These are phyloP conservation scores for Melangyna quadrimaculata DNA, from an alignment of 2,888 invertebrate species.

Conservation along the genomic window DNA sequence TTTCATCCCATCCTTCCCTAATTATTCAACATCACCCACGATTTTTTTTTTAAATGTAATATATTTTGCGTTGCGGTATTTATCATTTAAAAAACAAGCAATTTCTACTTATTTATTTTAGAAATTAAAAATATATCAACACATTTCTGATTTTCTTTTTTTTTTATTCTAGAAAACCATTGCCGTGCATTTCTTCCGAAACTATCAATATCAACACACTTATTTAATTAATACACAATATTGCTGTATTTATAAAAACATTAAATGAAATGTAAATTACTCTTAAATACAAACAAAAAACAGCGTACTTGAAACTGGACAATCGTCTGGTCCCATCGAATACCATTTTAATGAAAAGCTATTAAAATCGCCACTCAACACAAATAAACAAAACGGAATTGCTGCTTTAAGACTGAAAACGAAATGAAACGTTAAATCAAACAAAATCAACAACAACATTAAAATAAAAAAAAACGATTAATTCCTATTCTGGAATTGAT, in stretches of 20 bases:
- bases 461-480: not conserved
- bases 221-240: not conserved
- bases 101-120: too few species aligned
- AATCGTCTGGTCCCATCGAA: conserved; percentile 28
- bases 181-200: not conserved
- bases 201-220: not conserved
- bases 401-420: conserved; percentile 22
- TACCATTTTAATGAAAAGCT: conserved; percentile 51
- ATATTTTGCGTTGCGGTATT: too few species aligned
- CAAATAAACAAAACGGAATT: conserved; percentile 17
- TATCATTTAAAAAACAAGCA: too few species aligned
- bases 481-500: conserved; percentile 54
- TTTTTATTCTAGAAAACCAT: not conserved
- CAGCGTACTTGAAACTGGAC: not conserved
- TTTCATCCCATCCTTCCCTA: too few species aligned
- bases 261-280: conserved; percentile 19
- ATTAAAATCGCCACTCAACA: not conserved
- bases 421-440: conserved; percentile 16
- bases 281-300: not conserved
- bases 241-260: not conserved
- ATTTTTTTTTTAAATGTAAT: too few species aligned
- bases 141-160: not conserved
- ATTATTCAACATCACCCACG: too few species aligned
- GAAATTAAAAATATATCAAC: not conserved
- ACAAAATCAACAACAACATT: not conserved